Conservation (phyloP, 1,140 invertebrate genomes). For the Lethocerus indicus region DNA sequence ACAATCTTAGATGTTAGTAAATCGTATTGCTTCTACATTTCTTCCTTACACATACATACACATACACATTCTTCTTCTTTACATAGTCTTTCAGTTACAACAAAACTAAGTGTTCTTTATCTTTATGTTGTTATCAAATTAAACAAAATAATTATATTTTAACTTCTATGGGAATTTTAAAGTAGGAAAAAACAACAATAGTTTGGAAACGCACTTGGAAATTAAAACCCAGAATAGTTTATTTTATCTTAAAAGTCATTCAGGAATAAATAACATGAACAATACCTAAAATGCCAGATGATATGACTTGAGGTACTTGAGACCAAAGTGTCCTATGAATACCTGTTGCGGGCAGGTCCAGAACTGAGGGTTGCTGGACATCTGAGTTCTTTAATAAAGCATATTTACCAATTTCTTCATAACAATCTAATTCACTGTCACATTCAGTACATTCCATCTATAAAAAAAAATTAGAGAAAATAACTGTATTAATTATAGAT, state of each 20-base stretch:
- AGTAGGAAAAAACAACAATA: too few species aligned
- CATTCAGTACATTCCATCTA: conserved; percentile 5
- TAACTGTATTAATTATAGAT: background rate
- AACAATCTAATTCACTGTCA: conserved; percentile 50
- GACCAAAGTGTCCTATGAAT: conserved; percentile 75
- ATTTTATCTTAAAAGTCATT: background rate
- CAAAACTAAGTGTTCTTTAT: too few species aligned
- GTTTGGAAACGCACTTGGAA: too few species aligned
- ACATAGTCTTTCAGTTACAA: too few species aligned
- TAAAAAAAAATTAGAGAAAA: background rate
- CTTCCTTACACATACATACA: too few species aligned
- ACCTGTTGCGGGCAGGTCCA: conserved; percentile 45
- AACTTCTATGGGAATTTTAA: too few species aligned
- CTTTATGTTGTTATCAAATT: too few species aligned
- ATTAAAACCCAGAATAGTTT: too few species aligned
- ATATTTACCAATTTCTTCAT: conserved; percentile 57
- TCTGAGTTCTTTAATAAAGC: conserved; percentile 12
- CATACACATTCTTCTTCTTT: too few species aligned
- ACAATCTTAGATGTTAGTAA: too few species aligned
- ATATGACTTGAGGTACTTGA: conserved; percentile 77
- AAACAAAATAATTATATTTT: too few species aligned
- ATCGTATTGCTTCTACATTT: too few species aligned
- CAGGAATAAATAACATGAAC: background rate
- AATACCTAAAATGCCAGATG: conserved; percentile 55
- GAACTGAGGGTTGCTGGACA: conserved; percentile 31